Percentiles rank a stretch among this genome's conserved stretches.
These are phyloP conservation scores for Metopia argyrocephala DNA, from an alignment of 2,888 invertebrate genomes.

Conservation along the genomic window DNA sequence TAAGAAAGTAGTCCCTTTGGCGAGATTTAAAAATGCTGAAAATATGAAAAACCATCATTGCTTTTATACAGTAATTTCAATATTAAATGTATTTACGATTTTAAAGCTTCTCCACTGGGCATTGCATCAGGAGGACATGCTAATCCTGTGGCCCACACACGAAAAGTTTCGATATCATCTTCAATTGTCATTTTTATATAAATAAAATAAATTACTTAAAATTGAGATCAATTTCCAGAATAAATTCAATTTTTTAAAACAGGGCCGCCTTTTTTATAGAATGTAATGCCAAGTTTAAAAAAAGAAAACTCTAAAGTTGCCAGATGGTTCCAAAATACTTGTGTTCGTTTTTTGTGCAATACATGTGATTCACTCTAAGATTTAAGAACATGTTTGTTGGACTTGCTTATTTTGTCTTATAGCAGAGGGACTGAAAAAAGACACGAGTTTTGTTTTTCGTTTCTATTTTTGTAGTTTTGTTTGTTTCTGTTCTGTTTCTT, in stretches of 20 bases:
- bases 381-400: too few relatives aligned
- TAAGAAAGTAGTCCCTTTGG: constrained; percentile 72
- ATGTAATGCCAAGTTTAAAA: constrained; percentile 18
- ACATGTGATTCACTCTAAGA: too few relatives aligned
- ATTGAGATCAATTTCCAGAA: not conserved
- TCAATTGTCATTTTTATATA: constrained; percentile 60
- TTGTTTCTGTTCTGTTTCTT: too few relatives aligned
- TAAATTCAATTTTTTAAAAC: constrained; percentile 7
- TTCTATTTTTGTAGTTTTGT: too few relatives aligned
- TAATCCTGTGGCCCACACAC: constrained; percentile 73
- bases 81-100: constrained; percentile 70
- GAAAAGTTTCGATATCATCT: constrained; percentile 71
- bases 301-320: not conserved
- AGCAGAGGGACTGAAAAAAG: too few relatives aligned
- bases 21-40: constrained; percentile 76
- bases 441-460: too few relatives aligned
- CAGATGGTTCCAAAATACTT: not conserved
- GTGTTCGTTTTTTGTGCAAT: too few relatives aligned
- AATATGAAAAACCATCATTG: not conserved
- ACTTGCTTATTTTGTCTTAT: too few relatives aligned
- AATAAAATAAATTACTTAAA: not conserved
- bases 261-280: constrained; percentile 27
- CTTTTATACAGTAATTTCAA: not conserved
- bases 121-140: constrained; percentile 72
- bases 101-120: constrained; percentile 74